These are phyloP conservation scores for Formica selysi DNA, from an alignment of 1,140 invertebrate species.

Conservation along the genomic window DNA sequence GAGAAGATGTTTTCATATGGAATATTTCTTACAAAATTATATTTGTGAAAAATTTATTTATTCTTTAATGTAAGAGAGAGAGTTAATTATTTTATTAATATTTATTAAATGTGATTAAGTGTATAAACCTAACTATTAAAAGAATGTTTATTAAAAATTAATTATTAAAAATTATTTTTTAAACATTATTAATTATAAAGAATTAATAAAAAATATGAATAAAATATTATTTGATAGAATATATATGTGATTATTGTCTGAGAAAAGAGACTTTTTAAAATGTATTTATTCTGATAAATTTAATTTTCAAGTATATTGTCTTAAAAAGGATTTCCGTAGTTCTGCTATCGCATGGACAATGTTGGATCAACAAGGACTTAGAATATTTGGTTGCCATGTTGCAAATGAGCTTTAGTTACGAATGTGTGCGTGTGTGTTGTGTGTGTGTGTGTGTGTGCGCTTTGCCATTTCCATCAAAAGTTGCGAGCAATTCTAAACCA, in stretches of 20 bases:
- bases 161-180: background rate
- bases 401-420: slow-evolving; percentile 23
- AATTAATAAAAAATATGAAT: slow-evolving; percentile 11
- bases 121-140: background rate
- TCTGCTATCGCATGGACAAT: background rate
- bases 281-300: background rate
- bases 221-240: background rate
- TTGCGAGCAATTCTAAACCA: slow-evolving; percentile 1
- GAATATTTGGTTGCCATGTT: background rate
- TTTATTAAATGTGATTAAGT: background rate
- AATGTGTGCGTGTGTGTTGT: background rate
- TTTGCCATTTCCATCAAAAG: slow-evolving; percentile 34
- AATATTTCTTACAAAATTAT: background rate
- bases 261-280: background rate
- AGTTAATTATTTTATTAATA: background rate
- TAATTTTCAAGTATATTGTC: background rate
- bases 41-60: background rate
- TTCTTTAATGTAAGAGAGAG: background rate
- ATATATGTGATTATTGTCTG: background rate
- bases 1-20: background rate
- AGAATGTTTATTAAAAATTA: background rate
- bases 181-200: background rate
- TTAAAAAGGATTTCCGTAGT: background rate
- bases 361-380: background rate
- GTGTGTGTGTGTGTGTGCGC: too few species aligned